These are phyloP conservation scores for Dasypus novemcinctus DNA, from an alignment of 2,113 vertebrate species.

Conservation along the genomic window DNA sequence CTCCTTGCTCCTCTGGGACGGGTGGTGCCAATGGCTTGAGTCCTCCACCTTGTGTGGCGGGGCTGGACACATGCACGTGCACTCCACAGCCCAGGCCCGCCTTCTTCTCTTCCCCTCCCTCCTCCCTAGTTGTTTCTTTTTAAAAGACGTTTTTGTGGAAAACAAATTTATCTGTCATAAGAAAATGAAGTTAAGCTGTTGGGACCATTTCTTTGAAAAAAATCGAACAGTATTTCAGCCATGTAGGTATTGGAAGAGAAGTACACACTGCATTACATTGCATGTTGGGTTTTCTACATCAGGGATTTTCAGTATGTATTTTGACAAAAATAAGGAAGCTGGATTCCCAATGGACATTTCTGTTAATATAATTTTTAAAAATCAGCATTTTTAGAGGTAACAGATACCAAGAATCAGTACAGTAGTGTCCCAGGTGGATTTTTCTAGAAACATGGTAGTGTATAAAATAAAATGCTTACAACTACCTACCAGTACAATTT, in stretches of 20 bases:
- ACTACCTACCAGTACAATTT: background rate
- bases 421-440: slow-evolving; percentile 32
- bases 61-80: slow-evolving; percentile 71
- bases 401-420: slow-evolving; percentile 59
- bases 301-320: slow-evolving; percentile 57
- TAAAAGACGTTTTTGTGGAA: slow-evolving; percentile 78
- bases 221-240: slow-evolving; percentile 70
- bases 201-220: slow-evolving; percentile 86
- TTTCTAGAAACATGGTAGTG: slow-evolving; percentile 54
- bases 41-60: slow-evolving; percentile 56
- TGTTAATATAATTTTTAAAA: slow-evolving; percentile 45
- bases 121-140: slow-evolving; percentile 83
- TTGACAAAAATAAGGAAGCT: slow-evolving; percentile 72
- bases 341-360: slow-evolving; percentile 70
- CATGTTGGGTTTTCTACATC: slow-evolving; percentile 76
- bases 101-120: background rate
- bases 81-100: background rate
- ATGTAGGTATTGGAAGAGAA: slow-evolving; percentile 50
- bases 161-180: slow-evolving; percentile 77
- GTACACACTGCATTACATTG: slow-evolving; percentile 69
- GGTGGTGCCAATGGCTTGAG: background rate
- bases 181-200: slow-evolving; percentile 80
- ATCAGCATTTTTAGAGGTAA: slow-evolving; percentile 60
- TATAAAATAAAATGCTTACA: slow-evolving; percentile 55
- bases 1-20: accelerated